Conservation (phyloP, 2,888 invertebrate species). For the Adela reaumurella region DNA sequence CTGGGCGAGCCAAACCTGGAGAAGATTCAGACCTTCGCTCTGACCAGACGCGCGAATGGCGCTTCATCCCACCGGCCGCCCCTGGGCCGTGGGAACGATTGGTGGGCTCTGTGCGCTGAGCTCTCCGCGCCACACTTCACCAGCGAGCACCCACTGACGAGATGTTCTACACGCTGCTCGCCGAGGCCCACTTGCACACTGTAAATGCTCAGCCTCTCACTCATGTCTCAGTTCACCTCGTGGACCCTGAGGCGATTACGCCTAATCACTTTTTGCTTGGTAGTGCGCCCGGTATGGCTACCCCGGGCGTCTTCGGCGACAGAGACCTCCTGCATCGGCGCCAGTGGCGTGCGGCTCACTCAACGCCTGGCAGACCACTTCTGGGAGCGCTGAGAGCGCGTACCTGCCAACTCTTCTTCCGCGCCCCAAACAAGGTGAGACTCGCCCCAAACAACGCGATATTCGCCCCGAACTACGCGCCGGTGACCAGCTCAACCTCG, state of each 20-base stretch:
- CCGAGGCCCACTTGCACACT: background rate
- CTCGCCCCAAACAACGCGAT: background rate
- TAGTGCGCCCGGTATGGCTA: conserved; percentile 7
- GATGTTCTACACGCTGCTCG: background rate
- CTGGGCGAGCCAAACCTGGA: background rate
- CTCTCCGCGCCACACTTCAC: background rate
- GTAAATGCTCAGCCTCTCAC: conserved; percentile 12
- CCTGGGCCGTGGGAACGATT: background rate
- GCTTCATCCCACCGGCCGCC: background rate
- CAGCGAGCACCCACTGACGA: background rate
- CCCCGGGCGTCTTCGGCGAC: background rate
- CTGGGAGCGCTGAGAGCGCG: conserved; percentile 5
- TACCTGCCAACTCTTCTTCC: conserved; percentile 1
- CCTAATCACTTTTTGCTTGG: conserved; percentile 14
- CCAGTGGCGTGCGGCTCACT: conserved; percentile 7
- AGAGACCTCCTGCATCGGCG: conserved; percentile 2
- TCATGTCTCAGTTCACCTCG: conserved; percentile 9
- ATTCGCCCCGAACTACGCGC: background rate
- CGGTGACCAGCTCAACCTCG: background rate
- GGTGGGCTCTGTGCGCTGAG: background rate
- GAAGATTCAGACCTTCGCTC: background rate
- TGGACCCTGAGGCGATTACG: conserved; percentile 10
- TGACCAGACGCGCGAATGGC: background rate
- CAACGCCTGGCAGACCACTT: conserved; percentile 5
- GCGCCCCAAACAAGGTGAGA: background rate